Conservation (phyloP, 2,888 invertebrate genomes). For the Phortica magna region DNA sequence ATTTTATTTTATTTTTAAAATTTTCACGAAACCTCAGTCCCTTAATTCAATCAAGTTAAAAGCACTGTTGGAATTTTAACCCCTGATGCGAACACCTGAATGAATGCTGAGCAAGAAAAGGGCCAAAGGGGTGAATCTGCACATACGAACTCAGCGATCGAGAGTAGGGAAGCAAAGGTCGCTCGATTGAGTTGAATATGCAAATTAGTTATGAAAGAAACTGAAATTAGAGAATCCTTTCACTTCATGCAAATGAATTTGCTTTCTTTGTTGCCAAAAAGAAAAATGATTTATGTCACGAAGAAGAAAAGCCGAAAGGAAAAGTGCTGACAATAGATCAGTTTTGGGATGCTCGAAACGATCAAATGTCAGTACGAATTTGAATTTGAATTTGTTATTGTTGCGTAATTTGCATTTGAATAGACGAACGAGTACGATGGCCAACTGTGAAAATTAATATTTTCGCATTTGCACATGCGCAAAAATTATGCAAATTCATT, state of each 20-base stretch:
- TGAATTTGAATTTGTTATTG: constrained; percentile 55
- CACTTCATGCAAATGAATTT: constrained; percentile 45
- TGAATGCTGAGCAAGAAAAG: not conserved
- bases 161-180: not conserved
- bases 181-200: constrained; percentile 47
- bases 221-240: constrained; percentile 54
- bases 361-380: constrained; percentile 44
- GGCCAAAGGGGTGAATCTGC: constrained; percentile 18
- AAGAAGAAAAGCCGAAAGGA: constrained; percentile 40
- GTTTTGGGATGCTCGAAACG: constrained; percentile 36
- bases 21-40: not conserved
- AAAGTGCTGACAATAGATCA: constrained; percentile 34
- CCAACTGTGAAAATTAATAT: constrained; percentile 48
- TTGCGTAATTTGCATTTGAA: constrained; percentile 72
- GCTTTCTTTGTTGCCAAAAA: constrained; percentile 40
- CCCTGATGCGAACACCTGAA: constrained; percentile 10
- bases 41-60: constrained; percentile 5
- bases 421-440: constrained; percentile 42
- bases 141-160: not conserved
- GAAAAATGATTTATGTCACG: constrained; percentile 45
- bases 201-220: constrained; percentile 57
- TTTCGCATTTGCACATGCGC: constrained; percentile 52
- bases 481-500: constrained; percentile 68
- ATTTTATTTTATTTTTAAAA: not conserved
- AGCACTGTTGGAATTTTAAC: constrained; percentile 24